A percentile compares a stretch with the other conserved stretches of the same genome.
Evolutionary conservation across 2,888 invertebrate species (phyloP).

Genomic region (Amiota mariae): DNA sequence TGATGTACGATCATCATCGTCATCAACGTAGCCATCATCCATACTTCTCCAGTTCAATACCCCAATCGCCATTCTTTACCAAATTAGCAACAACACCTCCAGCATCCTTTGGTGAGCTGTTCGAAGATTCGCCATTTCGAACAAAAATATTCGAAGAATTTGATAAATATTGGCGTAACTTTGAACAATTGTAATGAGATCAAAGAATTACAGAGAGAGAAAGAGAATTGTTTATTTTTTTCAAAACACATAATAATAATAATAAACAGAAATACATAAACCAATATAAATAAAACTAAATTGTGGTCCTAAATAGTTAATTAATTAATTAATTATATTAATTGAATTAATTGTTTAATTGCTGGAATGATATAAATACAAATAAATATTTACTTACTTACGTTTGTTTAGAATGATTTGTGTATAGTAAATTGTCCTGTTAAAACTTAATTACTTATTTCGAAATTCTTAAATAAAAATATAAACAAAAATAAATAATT

Average conservation of each 20-base stretch:
- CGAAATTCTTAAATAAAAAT: slow-evolving; percentile 38
- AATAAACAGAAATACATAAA: neutral
- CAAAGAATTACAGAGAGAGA: too few species aligned
- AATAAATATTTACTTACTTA: neutral
- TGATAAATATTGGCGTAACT: slow-evolving; percentile 68
- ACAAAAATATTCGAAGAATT: slow-evolving; percentile 66
- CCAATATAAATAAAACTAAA: slow-evolving; percentile 1
- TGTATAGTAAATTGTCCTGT: slow-evolving; percentile 27
- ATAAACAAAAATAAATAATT: slow-evolving; percentile 41
- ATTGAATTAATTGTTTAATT: slow-evolving; percentile 9
- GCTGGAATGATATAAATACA: slow-evolving; percentile 1
- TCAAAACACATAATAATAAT: too few species aligned
- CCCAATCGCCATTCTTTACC: slow-evolving; percentile 47
- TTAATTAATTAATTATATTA: neutral
- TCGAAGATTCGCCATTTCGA: slow-evolving; percentile 65
- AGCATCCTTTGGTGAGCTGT: slow-evolving; percentile 62
- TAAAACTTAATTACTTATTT: slow-evolving; percentile 16
- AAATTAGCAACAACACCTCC: slow-evolving; percentile 40
- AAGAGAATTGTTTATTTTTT: neutral
- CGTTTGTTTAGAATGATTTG: slow-evolving; percentile 1
- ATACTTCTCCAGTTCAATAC: slow-evolving; percentile 25
- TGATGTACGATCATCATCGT: slow-evolving; percentile 20
- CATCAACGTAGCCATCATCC: slow-evolving; percentile 14
- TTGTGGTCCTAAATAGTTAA: neutral
- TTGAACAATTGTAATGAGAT: slow-evolving; percentile 43